Base-by-base conservation (phyloP, 23 tunicate species). In the Corella eumyota region DNA sequence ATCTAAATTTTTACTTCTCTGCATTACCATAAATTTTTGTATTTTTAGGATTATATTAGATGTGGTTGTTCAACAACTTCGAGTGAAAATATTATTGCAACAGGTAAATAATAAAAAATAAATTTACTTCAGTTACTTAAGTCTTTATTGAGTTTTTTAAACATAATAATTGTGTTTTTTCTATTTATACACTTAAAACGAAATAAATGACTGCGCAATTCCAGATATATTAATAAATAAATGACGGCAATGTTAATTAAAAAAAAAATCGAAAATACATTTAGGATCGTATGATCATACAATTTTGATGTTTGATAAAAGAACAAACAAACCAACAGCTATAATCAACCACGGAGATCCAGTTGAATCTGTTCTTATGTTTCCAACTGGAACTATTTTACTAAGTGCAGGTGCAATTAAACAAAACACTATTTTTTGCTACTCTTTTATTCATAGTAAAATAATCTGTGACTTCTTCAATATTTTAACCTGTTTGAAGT, bases 261-360 rank as follows among this genome's bases (percentile, higher is more conserved):
- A n/a, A n/a, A n/a, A n/a, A n/a, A n/a, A n/a, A n/a, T n/a, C n/a
- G n/a, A n/a, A n/a, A n/a, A n/a, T n/a, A 3, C 23, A 30, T 60
- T 21, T 9, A 83, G 92, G 92, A 25, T 68, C 79, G 2, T 84
- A 84, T 46, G 94, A 84, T 49, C 94, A 84, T 62, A 64, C 83
- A 5, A 77, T 75, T 5, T 65, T 56, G 24, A 62, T 84, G 72
- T 84, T 64, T 64, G 94, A 84, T 30, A 70, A 73, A 13, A 68
- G 94, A 0, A 75, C 78, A 13, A 70, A 84, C 49, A 30, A 54
- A 21, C 33, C 53, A 25, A 56, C 68, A n/a, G 27, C 70, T 40
- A 25, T 64, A 1, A 54, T 84, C 22, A 65, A 84, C 65, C 94
- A 84, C 37, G 94, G 83, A 21, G 58, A 61, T 28, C 83, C 83